A percentile compares a stretch with the other conserved stretches of the same genome.
phyloP scores from a whole-genome alignment of 2,888 invertebrate genomes.

The Microctonus aethiopoides region DNA sequence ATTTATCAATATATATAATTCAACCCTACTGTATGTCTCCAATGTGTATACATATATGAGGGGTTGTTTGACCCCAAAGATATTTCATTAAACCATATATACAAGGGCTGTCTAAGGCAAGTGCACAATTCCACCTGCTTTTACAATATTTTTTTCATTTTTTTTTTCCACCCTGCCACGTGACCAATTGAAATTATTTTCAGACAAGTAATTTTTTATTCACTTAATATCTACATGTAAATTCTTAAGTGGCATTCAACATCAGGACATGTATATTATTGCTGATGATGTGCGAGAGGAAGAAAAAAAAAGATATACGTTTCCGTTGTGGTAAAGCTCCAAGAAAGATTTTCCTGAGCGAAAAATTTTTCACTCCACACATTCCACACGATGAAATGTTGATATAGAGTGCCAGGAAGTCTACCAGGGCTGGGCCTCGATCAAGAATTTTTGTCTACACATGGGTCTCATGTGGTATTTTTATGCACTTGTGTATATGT shows the following conservation, averaged over 20 bases:
- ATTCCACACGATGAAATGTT: conserved; percentile 1
- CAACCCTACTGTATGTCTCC: not conserved
- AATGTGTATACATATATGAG: not conserved
- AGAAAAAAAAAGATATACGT: not conserved
- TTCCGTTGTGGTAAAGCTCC: not conserved
- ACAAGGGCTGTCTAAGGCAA: conserved; percentile 11
- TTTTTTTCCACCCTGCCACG: not conserved
- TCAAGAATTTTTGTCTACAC: conserved; percentile 43
- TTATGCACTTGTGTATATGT: conserved; percentile 47
- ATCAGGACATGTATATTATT: not conserved
- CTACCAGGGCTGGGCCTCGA: not conserved
- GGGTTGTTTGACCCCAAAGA: conserved; percentile 24
- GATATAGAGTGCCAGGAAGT: conserved; percentile 5
- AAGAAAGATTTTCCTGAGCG: not conserved
- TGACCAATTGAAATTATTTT: not conserved
- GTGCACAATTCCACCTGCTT: conserved; percentile 30
- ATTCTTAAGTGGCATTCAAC: too few relatives aligned
- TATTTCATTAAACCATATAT: conserved; percentile 23
- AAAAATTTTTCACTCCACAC: conserved; percentile 5
- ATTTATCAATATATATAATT: conserved; percentile 23
- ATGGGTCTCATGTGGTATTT: conserved; percentile 63
- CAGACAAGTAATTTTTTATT: not conserved
- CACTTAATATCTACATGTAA: not conserved
- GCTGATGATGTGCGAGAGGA: not conserved
- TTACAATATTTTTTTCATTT: not conserved